A percentile compares a stretch with the other conserved stretches of the same genome.
phyloP scores from a whole-genome alignment of 2,797 vertebrate genomes.

The Tauraco hartlaubi region DNA sequence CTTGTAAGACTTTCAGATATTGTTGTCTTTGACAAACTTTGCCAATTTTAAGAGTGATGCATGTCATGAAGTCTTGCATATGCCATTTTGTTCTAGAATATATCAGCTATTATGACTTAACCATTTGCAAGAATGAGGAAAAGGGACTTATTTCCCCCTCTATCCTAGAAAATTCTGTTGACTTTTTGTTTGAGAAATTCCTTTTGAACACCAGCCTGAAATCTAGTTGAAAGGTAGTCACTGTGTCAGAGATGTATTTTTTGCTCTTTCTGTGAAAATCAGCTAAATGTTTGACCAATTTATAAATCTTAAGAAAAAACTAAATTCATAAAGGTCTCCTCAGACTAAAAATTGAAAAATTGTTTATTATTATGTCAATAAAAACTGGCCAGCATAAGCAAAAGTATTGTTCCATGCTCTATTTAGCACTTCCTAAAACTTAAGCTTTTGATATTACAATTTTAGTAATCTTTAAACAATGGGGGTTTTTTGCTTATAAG shows the following conservation, averaged over 20 bases:
- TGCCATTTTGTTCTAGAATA: neutral
- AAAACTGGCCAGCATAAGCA: neutral
- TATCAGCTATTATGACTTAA: neutral
- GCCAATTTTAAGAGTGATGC: neutral
- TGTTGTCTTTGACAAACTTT: neutral
- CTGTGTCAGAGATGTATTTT: neutral
- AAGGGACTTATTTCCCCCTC: neutral
- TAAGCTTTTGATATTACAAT: neutral
- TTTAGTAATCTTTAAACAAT: neutral
- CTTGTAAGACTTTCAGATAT: neutral
- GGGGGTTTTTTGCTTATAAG: neutral
- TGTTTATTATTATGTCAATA: neutral
- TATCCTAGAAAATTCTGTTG: neutral
- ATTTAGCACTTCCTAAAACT: neutral
- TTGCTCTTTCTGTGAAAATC: neutral
- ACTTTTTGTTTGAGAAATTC: neutral
- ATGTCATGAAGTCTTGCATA: neutral
- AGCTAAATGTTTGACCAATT: neutral
- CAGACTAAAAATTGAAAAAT: neutral
- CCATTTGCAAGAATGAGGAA: neutral
- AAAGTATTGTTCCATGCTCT: neutral
- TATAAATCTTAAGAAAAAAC: neutral
- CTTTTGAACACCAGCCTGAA: neutral
- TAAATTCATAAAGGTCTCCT: neutral
- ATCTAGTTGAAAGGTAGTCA: neutral